Conservation (phyloP, 2,888 invertebrate genomes). For the Pristionchus exspectatus region DNA sequence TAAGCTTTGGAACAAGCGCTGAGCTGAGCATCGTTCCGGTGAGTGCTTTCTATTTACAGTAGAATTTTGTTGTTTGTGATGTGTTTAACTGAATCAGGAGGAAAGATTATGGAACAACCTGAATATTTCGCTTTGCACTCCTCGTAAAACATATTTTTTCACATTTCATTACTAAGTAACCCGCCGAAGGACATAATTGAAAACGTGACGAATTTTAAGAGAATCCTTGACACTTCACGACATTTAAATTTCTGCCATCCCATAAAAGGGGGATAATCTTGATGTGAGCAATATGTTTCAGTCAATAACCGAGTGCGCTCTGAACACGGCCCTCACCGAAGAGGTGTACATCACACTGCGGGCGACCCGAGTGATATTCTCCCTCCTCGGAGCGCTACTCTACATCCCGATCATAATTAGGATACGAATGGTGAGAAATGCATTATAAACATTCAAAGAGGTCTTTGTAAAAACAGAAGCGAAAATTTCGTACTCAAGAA, state of each 20-base stretch:
- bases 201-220: too few species aligned
- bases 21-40: not conserved
- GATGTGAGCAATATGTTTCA: not conserved
- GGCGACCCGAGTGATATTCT: not conserved
- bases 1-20: not conserved
- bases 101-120: too few species aligned
- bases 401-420: conserved; percentile 3
- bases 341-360: conserved; percentile 1
- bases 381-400: conserved; percentile 8
- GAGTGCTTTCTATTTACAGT: not conserved
- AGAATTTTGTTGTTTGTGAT: too few species aligned
- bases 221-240: too few species aligned
- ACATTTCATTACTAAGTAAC: too few species aligned
- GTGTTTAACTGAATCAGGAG: too few species aligned
- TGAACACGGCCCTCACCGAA: not conserved
- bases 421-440: conserved; percentile 12
- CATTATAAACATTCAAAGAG: too few species aligned
- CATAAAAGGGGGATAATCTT: not conserved
- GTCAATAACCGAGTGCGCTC: conserved; percentile 6
- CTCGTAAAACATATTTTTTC: too few species aligned
- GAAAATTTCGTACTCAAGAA: too few species aligned
- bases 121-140: too few species aligned
- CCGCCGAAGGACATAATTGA: too few species aligned
- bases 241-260: not conserved
- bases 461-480: too few species aligned